A percentile compares a stretch with the other conserved stretches of the same genome.
phyloP scores from a whole-genome alignment of 2,797 vertebrate species.

The Neoniphon sammara region DNA sequence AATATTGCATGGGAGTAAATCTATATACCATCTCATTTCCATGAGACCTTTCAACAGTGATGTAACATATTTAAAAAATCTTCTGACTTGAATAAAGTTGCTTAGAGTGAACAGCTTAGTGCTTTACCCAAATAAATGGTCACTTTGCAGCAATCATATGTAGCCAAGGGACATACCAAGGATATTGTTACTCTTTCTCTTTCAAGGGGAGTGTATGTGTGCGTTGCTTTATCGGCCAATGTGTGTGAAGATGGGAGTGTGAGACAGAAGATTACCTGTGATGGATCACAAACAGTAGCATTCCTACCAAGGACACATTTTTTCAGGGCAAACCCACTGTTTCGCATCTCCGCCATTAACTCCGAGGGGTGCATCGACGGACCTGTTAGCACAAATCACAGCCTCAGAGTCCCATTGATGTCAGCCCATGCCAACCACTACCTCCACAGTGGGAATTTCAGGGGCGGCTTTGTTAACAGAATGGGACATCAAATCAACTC shows the following conservation, averaged over 20 bases:
- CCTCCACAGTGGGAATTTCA: slow-evolving; percentile 93
- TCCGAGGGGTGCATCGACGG: slow-evolving; percentile 99
- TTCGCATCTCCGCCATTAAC: slow-evolving; percentile 99
- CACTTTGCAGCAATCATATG: slow-evolving; percentile 86
- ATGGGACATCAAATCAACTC: slow-evolving; percentile 98
- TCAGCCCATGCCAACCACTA: slow-evolving; percentile 89
- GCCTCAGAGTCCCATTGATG: slow-evolving; percentile 95
- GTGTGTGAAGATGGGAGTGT: slow-evolving; percentile 49
- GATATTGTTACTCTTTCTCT: slow-evolving; percentile 84
- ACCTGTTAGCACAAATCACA: slow-evolving; percentile 98
- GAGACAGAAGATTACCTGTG: slow-evolving; percentile 92
- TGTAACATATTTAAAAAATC: slow-evolving; percentile 55
- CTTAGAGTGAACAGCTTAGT: slow-evolving; percentile 33
- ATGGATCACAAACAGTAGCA: slow-evolving; percentile 95
- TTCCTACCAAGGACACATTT: slow-evolving; percentile 99
- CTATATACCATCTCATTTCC: slow-evolving; percentile 5
- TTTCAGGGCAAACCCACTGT: slow-evolving; percentile 99
- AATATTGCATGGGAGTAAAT: slow-evolving; percentile 1
- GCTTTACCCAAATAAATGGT: slow-evolving; percentile 65
- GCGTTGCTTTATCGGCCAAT: slow-evolving; percentile 31
- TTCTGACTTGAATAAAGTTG: slow-evolving; percentile 51
- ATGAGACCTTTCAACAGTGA: slow-evolving; percentile 17
- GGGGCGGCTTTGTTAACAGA: slow-evolving; percentile 98
- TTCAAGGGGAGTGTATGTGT: slow-evolving; percentile 46
- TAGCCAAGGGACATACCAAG: slow-evolving; percentile 73